Evolutionary conservation across 2,797 vertebrate genomes (phyloP), one percentile per base, ranked within the genome.

Genomic region (Gymnoscopelus microlampas): DNA sequence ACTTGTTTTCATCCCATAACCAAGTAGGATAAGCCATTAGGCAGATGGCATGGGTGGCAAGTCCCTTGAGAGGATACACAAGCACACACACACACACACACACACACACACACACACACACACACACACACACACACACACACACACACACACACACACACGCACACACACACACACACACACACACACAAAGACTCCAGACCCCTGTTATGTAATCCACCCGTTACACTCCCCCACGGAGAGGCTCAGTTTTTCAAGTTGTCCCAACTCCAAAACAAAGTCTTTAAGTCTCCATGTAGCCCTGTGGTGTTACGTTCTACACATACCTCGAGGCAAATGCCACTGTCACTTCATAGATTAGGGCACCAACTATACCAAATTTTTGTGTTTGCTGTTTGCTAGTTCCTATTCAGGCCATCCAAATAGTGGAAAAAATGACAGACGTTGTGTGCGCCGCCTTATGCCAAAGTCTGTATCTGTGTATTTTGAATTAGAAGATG

Each of bases 191-290:
- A 83, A 90, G 80, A 87, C 87, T 89, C 87, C 88, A 92, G 90
- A 91, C 88, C 88, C 79, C 74, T 88, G 87, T 94, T 94, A 94
- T 88, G 92, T 92, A 94, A 94, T 91, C 88, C 74, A 85, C 77
- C 88, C 86, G 82, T 57, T 77, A 85, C 76, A 74, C 84, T 76
- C 78, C 85, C 80, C 83, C 83, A 76, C 76, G 13, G 73, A 89
- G 89, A 87, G 83, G 74, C 83, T 86, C 72, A 79, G 79, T 78
- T 79, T 72, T 44, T 44, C 9, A 61, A 71, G 74, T 79, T 81
- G 82, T 81, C 83, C 87, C 74, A 61, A 63, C 81, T 85, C 84
- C 78, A 85, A 78, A 84, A 88, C 85, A 82, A 85, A 86, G 83
- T 86, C 76, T 78, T 89, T 84, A 44, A 62, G 76, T 89, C 86